Evolutionary conservation across 2,113 vertebrate species (phyloP), one percentile per base, ranked within the genome.

Genomic region (Myrmecophaga tridactyla): DNA sequence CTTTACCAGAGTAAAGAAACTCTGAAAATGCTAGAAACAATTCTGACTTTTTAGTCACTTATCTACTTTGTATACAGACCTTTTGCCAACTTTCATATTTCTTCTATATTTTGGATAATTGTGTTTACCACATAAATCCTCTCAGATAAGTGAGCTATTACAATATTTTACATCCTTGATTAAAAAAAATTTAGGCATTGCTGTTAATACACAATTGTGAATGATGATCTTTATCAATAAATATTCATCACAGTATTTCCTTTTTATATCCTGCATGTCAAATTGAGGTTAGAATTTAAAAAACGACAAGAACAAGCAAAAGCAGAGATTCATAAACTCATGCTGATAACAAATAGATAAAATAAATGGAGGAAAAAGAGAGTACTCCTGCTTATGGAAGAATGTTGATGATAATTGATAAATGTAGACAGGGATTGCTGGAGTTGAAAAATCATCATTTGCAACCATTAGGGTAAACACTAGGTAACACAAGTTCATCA

Each of bases 101-200:
- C 56, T 29, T 75, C 17, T 81, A 43, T 96, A 60, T 48, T 85
- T 92, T 90, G 29, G 34, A 86, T 89, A 62, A 62, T 36, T 83
- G 58, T 60, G 34, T 87, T 95, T 93, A 60, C 6, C 63, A 84
- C 36, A 21, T 7, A 90, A 46, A 34, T 63, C 41, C 65, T 75
- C 34, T 21, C 43, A 72, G 63, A 8, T 86, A 84, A 90, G 29
- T 65, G 10, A 89, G 83, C 78, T 78, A 43, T 86, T 86, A 31
- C 36, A 83, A 7, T 41, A 13, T 70, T 72, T 41, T 63, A 34
- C 46, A 53, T 91, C 23, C 56, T 62, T 94, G 78, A 58, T 91
- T n/a, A n/a, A n/a, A 77, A 89, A 91, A 94, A 73, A 63, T 78
- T 53, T 80, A 87, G 77, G 43, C 21, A 87, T 62, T 95, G 65